Conservation (phyloP, 2,888 invertebrate species). For the Ochropacha duplaris region DNA sequence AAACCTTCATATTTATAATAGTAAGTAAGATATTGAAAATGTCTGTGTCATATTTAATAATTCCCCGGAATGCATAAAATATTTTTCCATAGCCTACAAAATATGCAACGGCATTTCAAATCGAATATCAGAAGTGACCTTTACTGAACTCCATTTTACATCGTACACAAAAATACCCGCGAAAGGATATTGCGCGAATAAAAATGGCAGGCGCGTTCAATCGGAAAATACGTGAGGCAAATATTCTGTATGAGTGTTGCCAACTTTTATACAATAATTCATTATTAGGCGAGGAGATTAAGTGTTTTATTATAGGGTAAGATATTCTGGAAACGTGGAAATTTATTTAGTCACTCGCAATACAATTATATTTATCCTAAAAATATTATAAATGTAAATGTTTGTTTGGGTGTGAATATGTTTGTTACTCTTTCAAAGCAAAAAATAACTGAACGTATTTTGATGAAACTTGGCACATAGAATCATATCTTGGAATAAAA, state of each 20-base stretch:
- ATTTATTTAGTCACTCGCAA: too few species aligned
- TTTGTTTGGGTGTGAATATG: too few species aligned
- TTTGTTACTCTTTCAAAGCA: too few species aligned
- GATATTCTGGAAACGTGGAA: background rate
- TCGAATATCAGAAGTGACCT: background rate
- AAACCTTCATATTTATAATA: too few species aligned
- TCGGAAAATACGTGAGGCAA: slow-evolving; percentile 26
- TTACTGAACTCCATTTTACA: background rate
- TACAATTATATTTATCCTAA: too few species aligned
- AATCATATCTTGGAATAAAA: too few species aligned
- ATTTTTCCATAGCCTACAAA: background rate
- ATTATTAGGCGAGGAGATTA: background rate
- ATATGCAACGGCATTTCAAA: background rate
- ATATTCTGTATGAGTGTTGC: slow-evolving; percentile 5
- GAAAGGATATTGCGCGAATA: slow-evolving; percentile 34
- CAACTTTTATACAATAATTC: background rate
- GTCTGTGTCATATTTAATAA: background rate
- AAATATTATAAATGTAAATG: too few species aligned
- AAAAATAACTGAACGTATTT: too few species aligned
- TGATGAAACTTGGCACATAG: too few species aligned
- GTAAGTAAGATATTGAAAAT: too few species aligned
- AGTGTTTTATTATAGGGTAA: background rate
- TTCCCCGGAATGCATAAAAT: background rate
- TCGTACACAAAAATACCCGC: slow-evolving; percentile 7
- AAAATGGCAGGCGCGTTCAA: slow-evolving; percentile 38